A percentile compares a stretch with the other conserved stretches of the same genome.
These are phyloP conservation scores for Pangasius djambal DNA, from an alignment of 2,797 vertebrate species.

Conservation along the genomic window DNA sequence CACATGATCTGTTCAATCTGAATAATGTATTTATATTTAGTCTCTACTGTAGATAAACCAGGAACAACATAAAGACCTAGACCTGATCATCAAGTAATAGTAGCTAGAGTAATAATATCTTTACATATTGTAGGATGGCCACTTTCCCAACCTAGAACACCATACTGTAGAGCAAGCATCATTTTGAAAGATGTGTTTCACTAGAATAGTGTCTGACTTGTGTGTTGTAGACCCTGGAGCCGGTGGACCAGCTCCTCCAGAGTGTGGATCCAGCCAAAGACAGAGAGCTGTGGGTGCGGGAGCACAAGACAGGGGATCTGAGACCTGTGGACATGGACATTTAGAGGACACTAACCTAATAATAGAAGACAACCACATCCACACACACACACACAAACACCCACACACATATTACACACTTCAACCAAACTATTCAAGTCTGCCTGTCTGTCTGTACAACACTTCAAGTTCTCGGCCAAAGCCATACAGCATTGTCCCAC, in stretches of 20 bases:
- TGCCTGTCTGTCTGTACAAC: slow-evolving; percentile 49
- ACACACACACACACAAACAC: slow-evolving; percentile 41
- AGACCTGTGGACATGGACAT: slow-evolving; percentile 97
- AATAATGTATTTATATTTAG: background rate
- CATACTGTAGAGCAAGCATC: background rate
- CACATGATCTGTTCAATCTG: background rate
- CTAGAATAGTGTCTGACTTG: background rate
- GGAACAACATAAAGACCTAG: background rate
- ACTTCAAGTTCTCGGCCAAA: slow-evolving; percentile 53
- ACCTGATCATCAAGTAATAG: background rate
- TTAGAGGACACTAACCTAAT: slow-evolving; percentile 69
- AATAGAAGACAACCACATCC: slow-evolving; percentile 41
- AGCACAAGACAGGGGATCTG: slow-evolving; percentile 92
- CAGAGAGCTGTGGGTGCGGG: slow-evolving; percentile 96
- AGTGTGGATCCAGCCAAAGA: slow-evolving; percentile 95
- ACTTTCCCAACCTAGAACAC: background rate
- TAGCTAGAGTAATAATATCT: background rate
- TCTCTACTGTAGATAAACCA: background rate
- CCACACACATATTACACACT: slow-evolving; percentile 27
- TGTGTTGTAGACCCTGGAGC: slow-evolving; percentile 85
- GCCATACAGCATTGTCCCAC: slow-evolving; percentile 52
- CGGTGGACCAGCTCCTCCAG: slow-evolving; percentile 94
- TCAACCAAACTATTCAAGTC: slow-evolving; percentile 29
- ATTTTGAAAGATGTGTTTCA: background rate
- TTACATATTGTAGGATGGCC: background rate